Percentiles rank a stretch among this genome's conserved stretches.
These are phyloP conservation scores for Periphyllus acericola DNA, from an alignment of 2,888 invertebrate genomes.

Conservation along the genomic window DNA sequence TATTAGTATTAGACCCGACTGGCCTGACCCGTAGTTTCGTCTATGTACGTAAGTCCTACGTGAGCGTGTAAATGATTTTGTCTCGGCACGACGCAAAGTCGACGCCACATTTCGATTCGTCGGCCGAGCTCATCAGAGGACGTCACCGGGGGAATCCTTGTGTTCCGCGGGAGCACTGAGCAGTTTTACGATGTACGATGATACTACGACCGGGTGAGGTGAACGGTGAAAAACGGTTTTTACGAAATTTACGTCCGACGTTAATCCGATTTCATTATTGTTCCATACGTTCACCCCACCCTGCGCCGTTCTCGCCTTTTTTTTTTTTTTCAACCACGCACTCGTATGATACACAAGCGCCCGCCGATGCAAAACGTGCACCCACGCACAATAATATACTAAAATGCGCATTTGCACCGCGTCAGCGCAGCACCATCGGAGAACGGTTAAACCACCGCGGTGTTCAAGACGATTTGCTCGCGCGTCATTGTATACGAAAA, in stretches of 20 bases:
- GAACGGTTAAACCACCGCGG: not conserved
- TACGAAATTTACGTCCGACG: slow-evolving; percentile 23
- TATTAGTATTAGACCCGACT: too few relatives aligned
- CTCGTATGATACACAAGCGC: not conserved
- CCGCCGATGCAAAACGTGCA: too few relatives aligned
- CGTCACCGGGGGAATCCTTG: too few relatives aligned
- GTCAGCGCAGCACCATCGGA: not conserved
- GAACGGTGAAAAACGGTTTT: not conserved
- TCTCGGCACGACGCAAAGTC: slow-evolving; percentile 6
- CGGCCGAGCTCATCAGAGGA: not conserved
- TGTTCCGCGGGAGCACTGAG: too few relatives aligned
- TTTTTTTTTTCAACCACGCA: too few relatives aligned
- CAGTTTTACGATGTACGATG: not conserved
- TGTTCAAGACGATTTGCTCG: not conserved
- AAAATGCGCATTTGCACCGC: not conserved
- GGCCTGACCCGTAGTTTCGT: too few relatives aligned
- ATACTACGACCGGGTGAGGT: not conserved
- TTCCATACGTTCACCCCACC: not conserved
- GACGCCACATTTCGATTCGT: slow-evolving; percentile 25
- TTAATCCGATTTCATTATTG: slow-evolving; percentile 20
- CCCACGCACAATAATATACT: not conserved
- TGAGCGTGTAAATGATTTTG: not conserved
- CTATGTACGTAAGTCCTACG: too few relatives aligned
- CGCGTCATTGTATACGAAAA: not conserved
- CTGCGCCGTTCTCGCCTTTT: too few relatives aligned